Percentiles rank a stretch among this genome's conserved stretches.
These are phyloP conservation scores for Otus scops DNA, from an alignment of 2,797 vertebrate species.

Conservation along the genomic window DNA sequence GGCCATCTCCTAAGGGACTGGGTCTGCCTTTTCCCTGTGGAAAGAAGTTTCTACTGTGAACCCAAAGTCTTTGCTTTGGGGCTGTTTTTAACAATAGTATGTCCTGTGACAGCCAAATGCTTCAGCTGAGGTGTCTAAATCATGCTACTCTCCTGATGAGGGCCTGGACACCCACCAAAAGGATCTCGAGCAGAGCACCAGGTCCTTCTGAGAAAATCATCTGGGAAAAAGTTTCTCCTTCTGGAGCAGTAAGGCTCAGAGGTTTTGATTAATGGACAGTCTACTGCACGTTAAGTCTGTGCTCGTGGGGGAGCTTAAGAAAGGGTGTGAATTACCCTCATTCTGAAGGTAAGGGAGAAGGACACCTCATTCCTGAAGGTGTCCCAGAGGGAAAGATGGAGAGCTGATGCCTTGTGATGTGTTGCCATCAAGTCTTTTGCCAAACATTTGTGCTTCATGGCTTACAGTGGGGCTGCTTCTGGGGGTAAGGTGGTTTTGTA, in stretches of 20 bases:
- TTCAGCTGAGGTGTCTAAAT: background rate
- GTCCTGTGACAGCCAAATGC: fast-evolving
- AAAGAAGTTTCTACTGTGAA: background rate
- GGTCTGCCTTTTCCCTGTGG: background rate
- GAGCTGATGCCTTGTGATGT: background rate
- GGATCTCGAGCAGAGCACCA: background rate
- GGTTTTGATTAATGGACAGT: background rate
- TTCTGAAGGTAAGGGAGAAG: background rate
- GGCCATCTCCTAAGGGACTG: background rate
- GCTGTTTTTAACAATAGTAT: background rate
- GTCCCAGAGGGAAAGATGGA: background rate
- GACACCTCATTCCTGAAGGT: background rate
- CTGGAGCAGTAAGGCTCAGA: background rate
- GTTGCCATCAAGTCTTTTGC: background rate
- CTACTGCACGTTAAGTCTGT: background rate
- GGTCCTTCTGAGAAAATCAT: background rate
- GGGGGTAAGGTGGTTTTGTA: background rate
- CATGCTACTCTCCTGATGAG: fast-evolving
- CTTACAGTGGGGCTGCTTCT: background rate
- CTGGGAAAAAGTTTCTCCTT: background rate
- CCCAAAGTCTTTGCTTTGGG: background rate
- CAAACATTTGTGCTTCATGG: background rate
- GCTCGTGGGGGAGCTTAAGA: background rate
- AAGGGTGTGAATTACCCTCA: background rate
- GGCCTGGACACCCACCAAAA: background rate